Evolutionary conservation across 2,888 invertebrate genomes (phyloP).

Genomic region (Liodrosophila aerea): DNA sequence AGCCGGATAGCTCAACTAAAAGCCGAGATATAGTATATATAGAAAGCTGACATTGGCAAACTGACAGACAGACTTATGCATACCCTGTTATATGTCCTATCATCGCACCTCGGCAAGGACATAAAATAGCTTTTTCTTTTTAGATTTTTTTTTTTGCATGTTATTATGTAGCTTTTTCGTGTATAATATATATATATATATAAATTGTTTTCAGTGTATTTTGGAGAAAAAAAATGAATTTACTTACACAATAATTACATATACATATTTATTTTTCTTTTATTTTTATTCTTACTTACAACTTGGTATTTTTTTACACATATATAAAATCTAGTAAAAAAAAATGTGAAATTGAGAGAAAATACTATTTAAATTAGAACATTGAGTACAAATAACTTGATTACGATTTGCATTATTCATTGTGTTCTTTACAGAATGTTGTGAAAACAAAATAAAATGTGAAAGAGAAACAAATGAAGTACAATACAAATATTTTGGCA

Average conservation of each 20-base stretch:
- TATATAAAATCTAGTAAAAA: conserved; percentile 27
- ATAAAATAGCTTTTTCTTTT: background rate
- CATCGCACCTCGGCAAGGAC: background rate
- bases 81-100: background rate
- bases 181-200: conserved; percentile 25
- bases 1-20: too few species aligned
- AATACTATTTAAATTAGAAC: conserved; percentile 15
- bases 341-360: conserved; percentile 1
- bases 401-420: conserved; percentile 19
- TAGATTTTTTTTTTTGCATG: conserved; percentile 7
- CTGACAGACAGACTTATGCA: background rate
- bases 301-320: conserved; percentile 49
- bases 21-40: too few species aligned
- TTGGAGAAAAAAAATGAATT: conserved; percentile 59
- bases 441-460: conserved; percentile 13
- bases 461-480: conserved; percentile 4
- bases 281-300: conserved; percentile 58
- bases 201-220: conserved; percentile 29
- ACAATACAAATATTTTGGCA: conserved; percentile 44
- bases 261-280: conserved; percentile 39
- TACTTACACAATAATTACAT: conserved; percentile 56
- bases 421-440: conserved; percentile 13
- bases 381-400: conserved; percentile 31
- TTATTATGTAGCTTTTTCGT: conserved; percentile 29
- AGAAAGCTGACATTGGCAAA: too few species aligned